A percentile compares a stretch with the other conserved stretches of the same genome.
These are phyloP conservation scores for Oxytorus armatus DNA, from an alignment of 2,888 invertebrate genomes.

Conservation along the genomic window DNA sequence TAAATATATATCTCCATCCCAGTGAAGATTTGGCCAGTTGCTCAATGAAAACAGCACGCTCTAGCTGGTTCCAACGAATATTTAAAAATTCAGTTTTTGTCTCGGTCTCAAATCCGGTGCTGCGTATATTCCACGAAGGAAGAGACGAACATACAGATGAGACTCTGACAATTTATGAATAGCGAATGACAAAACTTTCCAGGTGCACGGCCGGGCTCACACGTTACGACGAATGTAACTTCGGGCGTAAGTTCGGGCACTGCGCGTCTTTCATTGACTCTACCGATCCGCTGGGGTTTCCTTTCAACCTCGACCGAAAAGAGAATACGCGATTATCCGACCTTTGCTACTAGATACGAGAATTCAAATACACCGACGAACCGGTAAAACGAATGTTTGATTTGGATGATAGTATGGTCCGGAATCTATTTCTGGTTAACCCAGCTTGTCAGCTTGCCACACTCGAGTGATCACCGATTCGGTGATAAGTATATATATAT, in stretches of 20 bases:
- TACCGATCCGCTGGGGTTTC: conserved; percentile 76
- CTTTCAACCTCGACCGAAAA: conserved; percentile 75
- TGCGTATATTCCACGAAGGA: conserved; percentile 16
- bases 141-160: conserved; percentile 32
- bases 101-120: conserved; percentile 23
- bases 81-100: conserved; percentile 51
- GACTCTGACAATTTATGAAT: conserved; percentile 28
- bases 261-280: conserved; percentile 78
- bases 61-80: conserved; percentile 25
- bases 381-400: conserved; percentile 51
- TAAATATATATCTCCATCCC: conserved; percentile 11
- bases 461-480: conserved; percentile 38
- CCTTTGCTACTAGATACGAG: conserved; percentile 54
- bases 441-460: conserved; percentile 8
- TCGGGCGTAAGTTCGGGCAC: conserved; percentile 70
- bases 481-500: conserved; percentile 32
- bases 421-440: conserved; percentile 49
- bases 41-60: conserved; percentile 37
- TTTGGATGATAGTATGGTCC: conserved; percentile 27
- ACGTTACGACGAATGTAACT: conserved; percentile 67
- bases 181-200: conserved; percentile 75
- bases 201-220: conserved; percentile 65
- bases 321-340: conserved; percentile 82
- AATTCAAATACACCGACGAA: conserved; percentile 30
- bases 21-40: conserved; percentile 47